Conservation (phyloP, 2,888 invertebrate genomes). For the Clistopyga incitator region DNA sequence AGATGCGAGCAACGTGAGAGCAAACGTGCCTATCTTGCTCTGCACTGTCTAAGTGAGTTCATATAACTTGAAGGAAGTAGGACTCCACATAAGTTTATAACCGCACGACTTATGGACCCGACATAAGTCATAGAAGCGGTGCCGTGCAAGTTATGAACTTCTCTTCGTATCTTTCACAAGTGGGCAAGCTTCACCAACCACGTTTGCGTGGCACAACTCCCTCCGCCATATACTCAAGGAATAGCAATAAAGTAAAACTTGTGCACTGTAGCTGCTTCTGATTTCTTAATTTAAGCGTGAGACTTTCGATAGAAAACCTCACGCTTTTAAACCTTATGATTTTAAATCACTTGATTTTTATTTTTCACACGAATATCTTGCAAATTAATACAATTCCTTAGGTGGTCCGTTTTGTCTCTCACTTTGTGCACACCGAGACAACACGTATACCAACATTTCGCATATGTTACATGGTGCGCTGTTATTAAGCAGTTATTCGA, state of each 20-base stretch:
- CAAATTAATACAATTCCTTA: not conserved
- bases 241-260: slow-evolving; percentile 15
- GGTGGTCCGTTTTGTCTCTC: not conserved
- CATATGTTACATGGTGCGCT: not conserved
- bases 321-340: not conserved
- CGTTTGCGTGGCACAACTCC: not conserved
- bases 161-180: slow-evolving; percentile 9
- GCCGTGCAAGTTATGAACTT: slow-evolving; percentile 13
- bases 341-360: too few relatives aligned
- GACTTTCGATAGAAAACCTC: not conserved
- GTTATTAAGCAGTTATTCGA: slow-evolving; percentile 76
- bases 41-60: slow-evolving; percentile 29
- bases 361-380: not conserved
- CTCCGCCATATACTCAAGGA: not conserved
- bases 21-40: slow-evolving; percentile 12
- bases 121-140: slow-evolving; percentile 13
- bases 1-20: not conserved
- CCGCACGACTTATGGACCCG: slow-evolving; percentile 19
- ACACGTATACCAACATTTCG: not conserved
- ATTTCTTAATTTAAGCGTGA: not conserved
- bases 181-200: not conserved
- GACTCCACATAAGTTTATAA: slow-evolving; percentile 23
- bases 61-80: slow-evolving; percentile 41
- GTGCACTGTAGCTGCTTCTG: not conserved
- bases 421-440: not conserved